Evolutionary conservation across 2,888 invertebrate species (phyloP).

Genomic region (Prosopocoilus inquinatus): DNA sequence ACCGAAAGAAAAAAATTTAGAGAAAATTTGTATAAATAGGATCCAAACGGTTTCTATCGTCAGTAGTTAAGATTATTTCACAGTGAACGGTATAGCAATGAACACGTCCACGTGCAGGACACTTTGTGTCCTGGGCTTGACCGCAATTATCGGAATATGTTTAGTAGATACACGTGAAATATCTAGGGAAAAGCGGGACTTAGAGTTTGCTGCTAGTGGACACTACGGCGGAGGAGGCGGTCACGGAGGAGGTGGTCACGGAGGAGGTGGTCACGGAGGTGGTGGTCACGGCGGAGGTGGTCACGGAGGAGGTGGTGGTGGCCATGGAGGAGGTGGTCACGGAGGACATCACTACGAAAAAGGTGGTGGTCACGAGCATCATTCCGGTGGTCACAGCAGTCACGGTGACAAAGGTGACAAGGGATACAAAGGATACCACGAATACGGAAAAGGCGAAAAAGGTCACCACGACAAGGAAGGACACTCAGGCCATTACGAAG

Average conservation of each 20-base stretch:
- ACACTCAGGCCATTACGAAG: slow-evolving; percentile 63
- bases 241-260: neutral
- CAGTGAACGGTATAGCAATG: slow-evolving; percentile 50
- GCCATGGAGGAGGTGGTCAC: slow-evolving; percentile 31
- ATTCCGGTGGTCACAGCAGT: slow-evolving; percentile 56
- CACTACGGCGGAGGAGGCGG: slow-evolving; percentile 44
- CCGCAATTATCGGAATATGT: slow-evolving; percentile 51
- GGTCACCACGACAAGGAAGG: slow-evolving; percentile 69
- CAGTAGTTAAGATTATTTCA: too few species aligned
- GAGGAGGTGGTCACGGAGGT: neutral
- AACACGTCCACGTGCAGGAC: slow-evolving; percentile 51
- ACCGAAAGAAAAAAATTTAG: too few species aligned
- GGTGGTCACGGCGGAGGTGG: neutral
- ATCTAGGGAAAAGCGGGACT: slow-evolving; percentile 49
- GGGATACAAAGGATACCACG: slow-evolving; percentile 65
- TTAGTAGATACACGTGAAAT: slow-evolving; percentile 55
- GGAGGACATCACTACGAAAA: slow-evolving; percentile 51
- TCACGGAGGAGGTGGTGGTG: slow-evolving; percentile 1
- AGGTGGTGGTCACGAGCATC: slow-evolving; percentile 58
- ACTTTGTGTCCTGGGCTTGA: slow-evolving; percentile 57
- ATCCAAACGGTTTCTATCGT: too few species aligned
- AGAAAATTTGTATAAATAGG: too few species aligned
- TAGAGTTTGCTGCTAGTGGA: slow-evolving; percentile 35
- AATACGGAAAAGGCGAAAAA: slow-evolving; percentile 61
- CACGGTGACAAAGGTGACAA: slow-evolving; percentile 64